Conservation (phyloP, 92 coral and sea anemone species). For the Phenganax marumi region DNA sequence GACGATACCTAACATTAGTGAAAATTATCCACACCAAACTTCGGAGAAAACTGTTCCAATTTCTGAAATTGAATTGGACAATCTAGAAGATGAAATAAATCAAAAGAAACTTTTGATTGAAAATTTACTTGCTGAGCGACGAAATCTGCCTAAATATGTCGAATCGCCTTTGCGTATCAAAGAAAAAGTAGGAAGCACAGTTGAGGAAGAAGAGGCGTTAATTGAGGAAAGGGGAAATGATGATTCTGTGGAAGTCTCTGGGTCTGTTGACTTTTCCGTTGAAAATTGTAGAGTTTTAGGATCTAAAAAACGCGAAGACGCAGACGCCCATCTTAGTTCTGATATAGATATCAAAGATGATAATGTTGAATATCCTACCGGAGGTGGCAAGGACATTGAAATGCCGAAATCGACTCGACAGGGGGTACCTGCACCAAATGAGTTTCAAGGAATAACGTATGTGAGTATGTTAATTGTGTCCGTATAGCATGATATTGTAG, state of each 20-base stretch:
- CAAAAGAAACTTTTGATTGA: constrained; percentile 35
- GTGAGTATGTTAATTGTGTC: constrained; percentile 12
- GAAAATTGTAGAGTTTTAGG: not conserved
- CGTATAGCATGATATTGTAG: no score
- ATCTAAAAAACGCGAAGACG: not conserved
- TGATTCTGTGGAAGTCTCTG: not conserved
- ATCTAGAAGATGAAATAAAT: constrained; percentile 36
- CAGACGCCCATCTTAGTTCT: not conserved
- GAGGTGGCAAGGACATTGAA: not conserved
- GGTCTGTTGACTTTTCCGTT: not conserved
- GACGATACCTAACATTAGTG: not conserved
- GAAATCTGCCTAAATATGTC: not conserved
- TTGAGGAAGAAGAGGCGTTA: not conserved
- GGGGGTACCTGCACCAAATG: not conserved
- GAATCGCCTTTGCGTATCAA: not conserved
- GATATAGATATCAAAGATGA: not conserved
- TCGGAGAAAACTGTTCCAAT: not conserved
- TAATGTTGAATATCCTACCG: not conserved
- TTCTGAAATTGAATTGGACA: not conserved
- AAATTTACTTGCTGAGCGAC: constrained; percentile 25
- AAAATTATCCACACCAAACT: not conserved
- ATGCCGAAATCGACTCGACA: not conserved
- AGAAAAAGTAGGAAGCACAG: not conserved
- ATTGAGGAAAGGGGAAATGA: not conserved
- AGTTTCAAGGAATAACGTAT: constrained; percentile 38